Evolutionary conservation across 2,888 invertebrate species (phyloP).

Genomic region (Xestia c-nigrum): DNA sequence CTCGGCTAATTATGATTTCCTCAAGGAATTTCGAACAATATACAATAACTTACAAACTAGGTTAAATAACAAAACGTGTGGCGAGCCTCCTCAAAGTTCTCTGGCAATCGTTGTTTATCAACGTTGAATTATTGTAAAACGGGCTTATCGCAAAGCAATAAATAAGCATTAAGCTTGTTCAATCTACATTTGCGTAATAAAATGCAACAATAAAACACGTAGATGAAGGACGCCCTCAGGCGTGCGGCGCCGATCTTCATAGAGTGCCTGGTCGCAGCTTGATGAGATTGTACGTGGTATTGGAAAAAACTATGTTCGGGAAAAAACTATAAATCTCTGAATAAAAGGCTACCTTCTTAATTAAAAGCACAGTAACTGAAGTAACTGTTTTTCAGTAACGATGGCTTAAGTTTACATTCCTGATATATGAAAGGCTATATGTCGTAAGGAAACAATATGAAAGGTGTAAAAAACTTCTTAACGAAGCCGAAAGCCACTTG

Average conservation of each 20-base stretch:
- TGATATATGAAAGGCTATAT: too few relatives aligned
- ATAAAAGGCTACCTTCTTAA: background rate
- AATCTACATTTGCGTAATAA: slow-evolving; percentile 11
- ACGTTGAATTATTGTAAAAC: background rate
- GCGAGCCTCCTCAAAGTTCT: background rate
- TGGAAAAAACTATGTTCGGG: background rate
- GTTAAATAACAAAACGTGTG: background rate
- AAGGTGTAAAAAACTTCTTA: too few relatives aligned
- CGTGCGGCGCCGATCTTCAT: background rate
- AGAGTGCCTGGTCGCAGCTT: background rate
- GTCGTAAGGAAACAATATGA: too few relatives aligned
- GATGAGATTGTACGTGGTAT: background rate
- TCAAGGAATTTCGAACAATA: too few relatives aligned
- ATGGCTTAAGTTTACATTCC: background rate
- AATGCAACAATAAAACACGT: background rate
- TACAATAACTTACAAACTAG: too few relatives aligned
- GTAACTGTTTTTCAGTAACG: background rate
- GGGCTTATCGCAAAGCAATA: background rate
- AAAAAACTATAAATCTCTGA: background rate
- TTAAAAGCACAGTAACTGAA: background rate
- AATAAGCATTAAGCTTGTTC: slow-evolving; percentile 1
- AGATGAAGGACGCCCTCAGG: background rate
- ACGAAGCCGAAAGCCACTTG: too few relatives aligned
- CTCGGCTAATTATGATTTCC: too few relatives aligned
- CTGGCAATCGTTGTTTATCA: background rate